These are phyloP conservation scores for Chalcosyrphus nemorum DNA, from an alignment of 2,888 invertebrate genomes.

Conservation along the genomic window DNA sequence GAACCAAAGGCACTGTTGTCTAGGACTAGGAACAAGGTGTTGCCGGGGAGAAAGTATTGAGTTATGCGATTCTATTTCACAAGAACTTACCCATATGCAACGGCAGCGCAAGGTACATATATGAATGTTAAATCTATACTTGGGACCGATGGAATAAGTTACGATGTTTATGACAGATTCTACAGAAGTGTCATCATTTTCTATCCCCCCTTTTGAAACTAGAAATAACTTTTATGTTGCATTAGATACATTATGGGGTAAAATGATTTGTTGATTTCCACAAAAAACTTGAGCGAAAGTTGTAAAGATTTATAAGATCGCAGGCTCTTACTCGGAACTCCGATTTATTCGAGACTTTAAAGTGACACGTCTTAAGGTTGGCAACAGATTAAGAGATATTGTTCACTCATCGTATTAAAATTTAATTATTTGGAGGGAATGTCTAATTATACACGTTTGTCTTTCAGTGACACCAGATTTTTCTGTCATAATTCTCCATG, in stretches of 20 bases:
- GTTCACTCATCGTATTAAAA: too few relatives aligned
- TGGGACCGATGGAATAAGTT: neutral
- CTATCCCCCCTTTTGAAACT: too few relatives aligned
- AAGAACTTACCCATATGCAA: neutral
- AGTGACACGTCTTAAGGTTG: too few relatives aligned
- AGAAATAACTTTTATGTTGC: neutral
- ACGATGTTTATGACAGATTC: slow-evolving; percentile 16
- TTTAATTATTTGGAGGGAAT: too few relatives aligned
- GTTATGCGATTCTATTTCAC: slow-evolving; percentile 44
- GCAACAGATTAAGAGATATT: too few relatives aligned
- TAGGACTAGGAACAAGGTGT: slow-evolving; percentile 28
- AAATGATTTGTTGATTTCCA: neutral
- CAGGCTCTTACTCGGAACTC: too few relatives aligned
- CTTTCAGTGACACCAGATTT: too few relatives aligned
- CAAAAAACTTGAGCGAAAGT: too few relatives aligned
- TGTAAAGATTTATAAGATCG: too few relatives aligned
- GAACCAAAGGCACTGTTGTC: slow-evolving; percentile 7
- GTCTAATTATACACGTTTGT: too few relatives aligned
- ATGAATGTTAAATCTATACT: slow-evolving; percentile 29
- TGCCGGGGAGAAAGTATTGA: slow-evolving; percentile 46
- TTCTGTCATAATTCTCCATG: too few relatives aligned
- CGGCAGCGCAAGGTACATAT: neutral
- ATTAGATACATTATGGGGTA: neutral
- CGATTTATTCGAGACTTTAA: too few relatives aligned
- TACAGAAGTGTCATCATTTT: slow-evolving; percentile 15